Base-by-base conservation (phyloP, 2,113 vertebrate genomes). In the Gobius niger region DNA sequence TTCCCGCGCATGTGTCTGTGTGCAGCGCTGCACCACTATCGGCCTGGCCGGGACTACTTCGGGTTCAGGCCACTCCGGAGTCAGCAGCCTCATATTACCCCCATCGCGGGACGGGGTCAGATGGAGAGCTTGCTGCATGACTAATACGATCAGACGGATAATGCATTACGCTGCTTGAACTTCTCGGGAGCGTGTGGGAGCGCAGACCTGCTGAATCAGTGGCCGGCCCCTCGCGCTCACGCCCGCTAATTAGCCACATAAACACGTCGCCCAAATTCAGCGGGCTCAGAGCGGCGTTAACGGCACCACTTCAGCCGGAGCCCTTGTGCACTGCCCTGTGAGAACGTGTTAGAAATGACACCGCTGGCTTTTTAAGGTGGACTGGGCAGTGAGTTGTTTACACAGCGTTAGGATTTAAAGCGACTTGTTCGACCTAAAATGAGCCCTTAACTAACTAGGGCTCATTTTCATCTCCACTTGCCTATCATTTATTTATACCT, bases 61-160 rank as follows among this genome's bases (percentile, higher is more conserved):
- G 52, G 41, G 63, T 83, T 57, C 79, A 69, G 81, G 73, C 84
- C 82, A 47, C 76, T 78, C 75, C 73, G 74, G 52, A 84, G 86
- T 89, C 85, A 84, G 85, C 84, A 86, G 84, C 83, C 84, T 82
- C 85, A 78, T 86, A 81, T 89, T 89, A 81, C 84, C 82, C 78
- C 81, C 70, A 73, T 64, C 2, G 71, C 85, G 87, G 75, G 76
- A 81, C 76, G 13, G 34, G 86, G 87, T 91, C 87, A 87, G 87
- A 86, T 82, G 84, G 81, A 84, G 82, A 85, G 82, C 85, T 88
- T 82, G 11, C 84, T 84, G 82, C 86, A 86, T 88, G 86, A 88
- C 87, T 89, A 88, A 90, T 89, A 82, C 81, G 76, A 91, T 90
- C 86, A 85, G 80, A 84, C 73, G 76, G 82, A 85, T 88, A 87